Base-by-base conservation (phyloP, 2,888 invertebrate species). In the Hypolimnas misippus region DNA sequence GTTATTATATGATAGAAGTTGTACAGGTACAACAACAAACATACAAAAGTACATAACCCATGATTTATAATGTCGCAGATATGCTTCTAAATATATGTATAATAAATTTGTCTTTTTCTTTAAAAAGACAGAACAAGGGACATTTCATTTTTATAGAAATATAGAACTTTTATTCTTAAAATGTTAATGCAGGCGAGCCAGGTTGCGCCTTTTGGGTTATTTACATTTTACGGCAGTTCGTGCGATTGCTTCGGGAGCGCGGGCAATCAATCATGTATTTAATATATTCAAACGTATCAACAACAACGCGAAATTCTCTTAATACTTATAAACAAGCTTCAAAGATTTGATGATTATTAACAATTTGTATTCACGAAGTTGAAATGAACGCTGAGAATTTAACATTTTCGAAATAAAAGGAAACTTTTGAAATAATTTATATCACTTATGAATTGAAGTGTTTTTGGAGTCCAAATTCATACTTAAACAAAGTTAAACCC, bases 141-240 rank as follows among this genome's bases (percentile, higher is more conserved):
- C 25, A 5, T 25, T 25, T 46, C 17, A 21, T 19, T 44, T 19
- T n/a, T n/a, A 25, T 49, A 14, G 2, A 29, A 49, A 49, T 29
- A 14, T 29, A 29, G 7, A 49, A 29, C 14, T 7, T 49, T 14
- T 25, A n/a, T 5, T 29, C 7, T 29, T 12, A 49, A 49, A 57
- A 53, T 57, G 35, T 53, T 52, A 29, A 42, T 16, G 38, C 38
- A n/a, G 38, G 8, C 38, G 35, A 40, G 40, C 31, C 57, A 40
- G n/a, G 57, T 54, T 38, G 25, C 51, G 57, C 57, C 57, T 54
- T 53, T 54, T 54, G 40, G 49, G 40, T 54, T 62, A 57, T 57
- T 57, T 38, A 53, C 53, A 57, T 49, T 62, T 62, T 53, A 57
- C 40, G 53, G 21, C 53, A 52, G 33, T 49, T 54, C 57, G 53